Evolutionary conservation across 2,113 vertebrate genomes (phyloP).

Genomic region (Anarrhichthys ocellatus): DNA sequence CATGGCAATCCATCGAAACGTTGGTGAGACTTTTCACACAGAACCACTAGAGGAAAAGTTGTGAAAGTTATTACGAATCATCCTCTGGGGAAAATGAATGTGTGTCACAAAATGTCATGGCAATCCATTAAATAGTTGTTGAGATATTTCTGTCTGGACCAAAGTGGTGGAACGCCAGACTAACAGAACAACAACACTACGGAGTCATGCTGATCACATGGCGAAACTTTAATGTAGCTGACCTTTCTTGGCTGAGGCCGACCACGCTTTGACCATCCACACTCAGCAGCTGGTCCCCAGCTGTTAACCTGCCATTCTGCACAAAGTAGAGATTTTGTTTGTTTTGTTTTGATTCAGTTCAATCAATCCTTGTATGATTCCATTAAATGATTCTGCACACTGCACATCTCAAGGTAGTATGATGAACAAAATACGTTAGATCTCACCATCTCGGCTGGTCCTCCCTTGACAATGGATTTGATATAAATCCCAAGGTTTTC

Average conservation of each 20-base stretch:
- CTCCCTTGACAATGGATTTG: constrained; percentile 93
- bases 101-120: not conserved
- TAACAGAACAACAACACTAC: not conserved
- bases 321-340: not conserved
- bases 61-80: not conserved
- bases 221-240: constrained; percentile 56
- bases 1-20: not conserved
- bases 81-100: too few relatives aligned
- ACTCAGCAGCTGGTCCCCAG: constrained; percentile 93
- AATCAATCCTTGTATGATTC: not conserved
- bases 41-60: not conserved
- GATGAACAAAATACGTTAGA: not conserved
- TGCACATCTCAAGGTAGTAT: not conserved
- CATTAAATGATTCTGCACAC: not conserved
- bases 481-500: constrained; percentile 93
- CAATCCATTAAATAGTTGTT: not conserved
- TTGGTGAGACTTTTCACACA: not conserved
- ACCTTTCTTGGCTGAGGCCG: constrained; percentile 93
- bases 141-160: not conserved
- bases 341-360: too few relatives aligned
- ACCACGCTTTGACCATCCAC: constrained; percentile 92
- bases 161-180: not conserved
- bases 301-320: constrained; percentile 89
- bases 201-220: not conserved
- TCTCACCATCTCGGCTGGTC: constrained; percentile 91